Percentiles rank a stretch among this genome's conserved stretches.
These are phyloP conservation scores for Sinotaia quadrata DNA, from an alignment of 2,888 invertebrate species.

Conservation along the genomic window DNA sequence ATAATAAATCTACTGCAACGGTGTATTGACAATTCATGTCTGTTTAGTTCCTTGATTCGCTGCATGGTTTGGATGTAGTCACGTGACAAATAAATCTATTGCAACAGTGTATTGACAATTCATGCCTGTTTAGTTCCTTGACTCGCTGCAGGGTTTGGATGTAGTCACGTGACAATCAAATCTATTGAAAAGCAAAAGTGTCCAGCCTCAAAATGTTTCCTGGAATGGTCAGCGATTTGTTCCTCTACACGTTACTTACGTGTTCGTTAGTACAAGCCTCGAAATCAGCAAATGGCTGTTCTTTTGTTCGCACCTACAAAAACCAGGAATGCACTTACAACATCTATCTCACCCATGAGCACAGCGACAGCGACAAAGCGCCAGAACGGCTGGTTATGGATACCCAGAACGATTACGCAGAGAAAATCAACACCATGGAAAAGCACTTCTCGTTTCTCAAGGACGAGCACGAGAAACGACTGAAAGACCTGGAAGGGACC, in stretches of 20 bases:
- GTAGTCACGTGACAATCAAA: no score
- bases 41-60: no score
- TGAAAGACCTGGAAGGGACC: conserved; percentile 38
- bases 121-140: no score
- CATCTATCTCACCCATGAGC: conserved; percentile 31
- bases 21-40: no score
- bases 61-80: no score
- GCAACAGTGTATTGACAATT: no score
- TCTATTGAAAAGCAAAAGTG: no score
- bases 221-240: neutral
- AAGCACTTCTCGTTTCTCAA: conserved; percentile 35
- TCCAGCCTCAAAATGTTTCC: neutral
- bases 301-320: conserved; percentile 22
- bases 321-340: conserved; percentile 30
- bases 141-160: no score
- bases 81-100: no score
- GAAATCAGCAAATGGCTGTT: conserved; percentile 16
- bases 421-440: conserved; percentile 37
- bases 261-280: no score
- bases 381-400: conserved; percentile 11
- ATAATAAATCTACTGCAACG: no score
- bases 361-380: neutral
- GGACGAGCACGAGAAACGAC: conserved; percentile 38
- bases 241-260: neutral
- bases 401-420: conserved; percentile 33